Evolutionary conservation across 2,888 invertebrate species (phyloP).

Genomic region (Dasypolia templi): DNA sequence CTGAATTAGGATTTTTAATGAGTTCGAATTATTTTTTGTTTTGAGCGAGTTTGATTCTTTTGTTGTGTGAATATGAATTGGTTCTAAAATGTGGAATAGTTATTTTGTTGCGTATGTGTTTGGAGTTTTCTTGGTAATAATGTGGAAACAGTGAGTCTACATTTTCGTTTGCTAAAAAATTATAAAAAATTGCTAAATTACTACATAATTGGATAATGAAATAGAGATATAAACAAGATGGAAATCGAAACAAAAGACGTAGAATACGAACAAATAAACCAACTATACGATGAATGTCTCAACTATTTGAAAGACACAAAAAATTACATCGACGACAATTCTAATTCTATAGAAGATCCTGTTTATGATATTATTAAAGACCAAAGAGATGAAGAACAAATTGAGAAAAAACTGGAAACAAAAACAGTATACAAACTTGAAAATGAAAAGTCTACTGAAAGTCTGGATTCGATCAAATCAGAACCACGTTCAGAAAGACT

Average conservation of each 20-base stretch:
- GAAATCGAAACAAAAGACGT: conserved; percentile 65
- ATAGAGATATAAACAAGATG: conserved; percentile 55
- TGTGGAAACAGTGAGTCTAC: background rate
- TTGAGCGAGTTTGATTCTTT: conserved; percentile 3
- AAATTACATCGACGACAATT: conserved; percentile 19
- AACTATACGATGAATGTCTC: conserved; percentile 85
- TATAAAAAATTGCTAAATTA: background rate
- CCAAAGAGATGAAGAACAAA: conserved; percentile 62
- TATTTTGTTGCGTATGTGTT: background rate
- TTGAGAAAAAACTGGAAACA: conserved; percentile 36
- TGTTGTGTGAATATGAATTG: background rate
- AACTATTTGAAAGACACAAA: conserved; percentile 76
- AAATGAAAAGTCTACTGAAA: conserved; percentile 79
- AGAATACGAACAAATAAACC: conserved; percentile 81
- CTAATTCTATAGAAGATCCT: conserved; percentile 64
- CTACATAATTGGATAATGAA: background rate
- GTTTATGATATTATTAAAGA: conserved; percentile 76
- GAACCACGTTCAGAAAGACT: conserved; percentile 81
- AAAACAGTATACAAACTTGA: conserved; percentile 75
- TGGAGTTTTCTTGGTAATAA: background rate
- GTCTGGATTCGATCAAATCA: conserved; percentile 72
- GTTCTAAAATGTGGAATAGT: conserved; percentile 28
- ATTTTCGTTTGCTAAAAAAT: background rate
- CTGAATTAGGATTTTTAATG: background rate
- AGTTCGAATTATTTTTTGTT: background rate